phyloP scores from a whole-genome alignment of 2,888 invertebrate genomes.

The Calameuta idolon region DNA sequence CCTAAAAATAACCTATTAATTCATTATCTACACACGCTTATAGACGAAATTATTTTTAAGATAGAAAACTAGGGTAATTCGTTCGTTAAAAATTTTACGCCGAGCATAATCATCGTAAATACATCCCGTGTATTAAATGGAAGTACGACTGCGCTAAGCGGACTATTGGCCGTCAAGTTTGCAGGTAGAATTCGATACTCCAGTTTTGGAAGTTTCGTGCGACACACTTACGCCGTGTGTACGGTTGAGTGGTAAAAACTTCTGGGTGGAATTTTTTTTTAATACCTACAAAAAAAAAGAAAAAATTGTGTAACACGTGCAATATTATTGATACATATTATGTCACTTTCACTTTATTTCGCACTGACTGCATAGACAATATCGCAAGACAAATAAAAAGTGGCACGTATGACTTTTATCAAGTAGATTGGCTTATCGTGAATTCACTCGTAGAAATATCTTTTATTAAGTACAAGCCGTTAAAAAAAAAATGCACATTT shows the following conservation, averaged over 20 bases:
- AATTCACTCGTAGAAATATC: neutral
- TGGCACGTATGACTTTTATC: neutral
- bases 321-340: neutral
- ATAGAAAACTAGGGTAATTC: neutral
- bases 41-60: neutral
- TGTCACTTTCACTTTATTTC: neutral
- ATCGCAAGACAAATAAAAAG: neutral
- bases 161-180: neutral
- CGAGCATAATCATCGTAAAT: neutral
- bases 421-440: neutral
- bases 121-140: neutral
- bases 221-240: neutral
- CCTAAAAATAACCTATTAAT: neutral
- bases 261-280: neutral
- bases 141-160: neutral
- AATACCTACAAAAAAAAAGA: neutral
- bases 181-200: neutral
- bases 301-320: neutral
- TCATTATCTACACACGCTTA: neutral
- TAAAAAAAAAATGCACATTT: neutral
- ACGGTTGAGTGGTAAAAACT: neutral
- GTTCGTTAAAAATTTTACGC: neutral
- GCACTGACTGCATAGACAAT: neutral
- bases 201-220: neutral
- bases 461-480: neutral